A percentile compares a stretch with the other conserved stretches of the same genome.
phyloP scores from a whole-genome alignment of 2,888 invertebrate genomes.

The Aporophyla nigra region DNA sequence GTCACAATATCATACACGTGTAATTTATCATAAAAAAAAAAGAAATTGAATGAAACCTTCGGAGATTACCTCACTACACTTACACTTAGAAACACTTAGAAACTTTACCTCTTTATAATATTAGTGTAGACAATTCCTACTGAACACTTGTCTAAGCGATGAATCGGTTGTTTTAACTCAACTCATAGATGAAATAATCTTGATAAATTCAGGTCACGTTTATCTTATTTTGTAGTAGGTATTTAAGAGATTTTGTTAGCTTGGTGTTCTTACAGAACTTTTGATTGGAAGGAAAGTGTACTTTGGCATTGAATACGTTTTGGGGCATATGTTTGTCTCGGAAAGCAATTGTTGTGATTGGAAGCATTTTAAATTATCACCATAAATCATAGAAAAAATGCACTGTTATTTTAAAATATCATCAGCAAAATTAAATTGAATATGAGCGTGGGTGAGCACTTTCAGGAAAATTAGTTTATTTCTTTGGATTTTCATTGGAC shows the following conservation, averaged over 20 bases:
- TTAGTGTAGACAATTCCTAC: background rate
- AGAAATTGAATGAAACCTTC: background rate
- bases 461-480: background rate
- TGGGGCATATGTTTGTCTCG: background rate
- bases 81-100: background rate
- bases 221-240: constrained; percentile 44
- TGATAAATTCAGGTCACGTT: constrained; percentile 59
- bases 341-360: background rate
- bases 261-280: constrained; percentile 44
- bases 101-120: background rate
- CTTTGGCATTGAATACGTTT: constrained; percentile 45
- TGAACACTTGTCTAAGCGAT: background rate
- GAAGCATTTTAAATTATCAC: background rate
- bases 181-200: background rate
- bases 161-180: background rate
- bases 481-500: background rate
- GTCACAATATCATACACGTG: too few relatives aligned
- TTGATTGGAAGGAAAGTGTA: constrained; percentile 40
- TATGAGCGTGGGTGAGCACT: background rate
- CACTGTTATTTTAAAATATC: background rate
- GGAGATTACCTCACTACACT: background rate
- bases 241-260: constrained; percentile 47
- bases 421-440: background rate
- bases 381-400: background rate
- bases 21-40: too few relatives aligned